These are phyloP conservation scores for Leucosticte australis DNA, from an alignment of 2,113 vertebrate species.

Conservation along the genomic window DNA sequence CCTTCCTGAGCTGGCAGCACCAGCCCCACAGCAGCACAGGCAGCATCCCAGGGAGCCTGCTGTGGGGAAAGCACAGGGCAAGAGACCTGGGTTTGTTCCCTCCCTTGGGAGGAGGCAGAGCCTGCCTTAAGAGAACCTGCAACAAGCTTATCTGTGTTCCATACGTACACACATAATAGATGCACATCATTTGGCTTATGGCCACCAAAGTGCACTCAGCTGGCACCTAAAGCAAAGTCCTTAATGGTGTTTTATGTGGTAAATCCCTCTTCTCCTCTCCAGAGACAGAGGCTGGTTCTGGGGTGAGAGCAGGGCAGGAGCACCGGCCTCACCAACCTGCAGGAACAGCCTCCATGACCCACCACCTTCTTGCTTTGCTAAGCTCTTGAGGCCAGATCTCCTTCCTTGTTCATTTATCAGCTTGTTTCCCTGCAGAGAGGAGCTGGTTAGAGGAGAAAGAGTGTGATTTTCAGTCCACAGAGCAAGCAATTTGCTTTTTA, in stretches of 20 bases:
- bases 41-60: rapidly evolving
- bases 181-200: neutral
- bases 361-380: neutral
- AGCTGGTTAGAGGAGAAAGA: neutral
- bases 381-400: neutral
- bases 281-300: neutral
- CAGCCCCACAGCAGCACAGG: neutral
- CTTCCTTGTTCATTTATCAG: neutral
- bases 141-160: rapidly evolving
- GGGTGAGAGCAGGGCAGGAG: neutral
- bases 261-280: neutral
- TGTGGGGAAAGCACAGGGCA: neutral
- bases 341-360: neutral
- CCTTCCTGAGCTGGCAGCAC: neutral
- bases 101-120: neutral
- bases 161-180: too few relatives aligned
- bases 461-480: constrained; percentile 27
- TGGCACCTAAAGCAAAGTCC: neutral
- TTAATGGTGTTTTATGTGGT: neutral
- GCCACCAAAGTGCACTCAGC: neutral
- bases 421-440: constrained; percentile 23
- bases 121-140: neutral
- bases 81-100: neutral
- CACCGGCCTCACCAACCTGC: neutral
- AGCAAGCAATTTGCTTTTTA: constrained; percentile 33